These are phyloP conservation scores for Leptarthrus brevirostris DNA, from an alignment of 2,888 invertebrate species.

Conservation along the genomic window DNA sequence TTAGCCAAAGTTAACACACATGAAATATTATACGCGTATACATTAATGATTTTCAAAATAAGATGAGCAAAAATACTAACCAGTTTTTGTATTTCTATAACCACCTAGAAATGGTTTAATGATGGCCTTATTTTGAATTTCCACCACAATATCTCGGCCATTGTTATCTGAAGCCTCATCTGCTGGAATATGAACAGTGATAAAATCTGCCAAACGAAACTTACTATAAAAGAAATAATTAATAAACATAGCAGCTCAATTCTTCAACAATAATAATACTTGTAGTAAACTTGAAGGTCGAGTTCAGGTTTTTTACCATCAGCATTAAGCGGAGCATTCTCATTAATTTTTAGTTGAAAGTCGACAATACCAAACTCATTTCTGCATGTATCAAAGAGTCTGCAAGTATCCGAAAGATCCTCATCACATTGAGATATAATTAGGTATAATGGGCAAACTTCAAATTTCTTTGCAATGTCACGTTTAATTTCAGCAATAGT, in stretches of 20 bases:
- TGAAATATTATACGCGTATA: too few species aligned
- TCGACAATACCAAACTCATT: conserved; percentile 66
- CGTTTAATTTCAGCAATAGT: conserved; percentile 72
- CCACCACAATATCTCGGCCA: conserved; percentile 69
- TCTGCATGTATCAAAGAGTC: conserved; percentile 59
- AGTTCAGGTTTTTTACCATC: conserved; percentile 56
- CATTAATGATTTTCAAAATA: too few species aligned
- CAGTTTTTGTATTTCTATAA: conserved; percentile 77
- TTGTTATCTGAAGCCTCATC: conserved; percentile 64
- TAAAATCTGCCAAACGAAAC: conserved; percentile 69
- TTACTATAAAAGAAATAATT: conserved; percentile 58
- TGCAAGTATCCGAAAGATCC: conserved; percentile 60
- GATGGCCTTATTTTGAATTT: conserved; percentile 72
- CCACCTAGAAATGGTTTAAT: conserved; percentile 85
- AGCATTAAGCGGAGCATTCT: conserved; percentile 17
- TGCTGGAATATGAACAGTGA: conserved; percentile 69
- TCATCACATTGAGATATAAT: conserved; percentile 68
- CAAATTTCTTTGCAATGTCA: conserved; percentile 72
- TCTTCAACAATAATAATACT: too few species aligned
- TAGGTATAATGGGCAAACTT: conserved; percentile 69
- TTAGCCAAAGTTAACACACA: too few species aligned
- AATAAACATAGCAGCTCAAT: neutral
- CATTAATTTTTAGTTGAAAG: conserved; percentile 57
- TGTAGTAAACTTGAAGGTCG: conserved; percentile 64
- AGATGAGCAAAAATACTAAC: too few species aligned